A percentile compares a stretch with the other conserved stretches of the same genome.
Conservation (phyloP, 2,797 vertebrate genomes). For the Menidia menidia region DNA sequence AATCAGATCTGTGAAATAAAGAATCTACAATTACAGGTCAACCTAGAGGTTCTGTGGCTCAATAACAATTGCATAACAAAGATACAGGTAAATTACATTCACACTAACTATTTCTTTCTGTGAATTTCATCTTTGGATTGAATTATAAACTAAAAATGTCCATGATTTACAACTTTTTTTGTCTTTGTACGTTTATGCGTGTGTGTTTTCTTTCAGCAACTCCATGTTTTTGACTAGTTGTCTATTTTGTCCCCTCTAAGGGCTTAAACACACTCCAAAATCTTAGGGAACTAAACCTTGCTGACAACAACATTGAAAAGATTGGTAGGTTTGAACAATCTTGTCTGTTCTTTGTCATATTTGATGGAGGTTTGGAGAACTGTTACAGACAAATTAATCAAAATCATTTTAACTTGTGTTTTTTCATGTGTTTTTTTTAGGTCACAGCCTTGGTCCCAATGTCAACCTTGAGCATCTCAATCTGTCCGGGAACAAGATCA, state of each 20-base stretch:
- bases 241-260: conserved; percentile 41
- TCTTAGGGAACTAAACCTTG: conserved; percentile 88
- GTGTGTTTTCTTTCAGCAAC: background rate
- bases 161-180: background rate
- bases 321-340: conserved; percentile 79
- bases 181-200: background rate
- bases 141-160: background rate
- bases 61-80: conserved; percentile 86
- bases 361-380: conserved; percentile 27
- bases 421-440: conserved; percentile 51
- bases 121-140: background rate
- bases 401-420: conserved; percentile 17
- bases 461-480: conserved; percentile 86
- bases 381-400: conserved; percentile 23
- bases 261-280: conserved; percentile 83
- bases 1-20: conserved; percentile 85
- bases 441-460: conserved; percentile 84
- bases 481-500: conserved; percentile 90
- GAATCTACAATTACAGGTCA: conserved; percentile 79
- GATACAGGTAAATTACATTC: conserved; percentile 72
- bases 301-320: conserved; percentile 85
- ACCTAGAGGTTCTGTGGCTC: conserved; percentile 84
- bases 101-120: background rate
- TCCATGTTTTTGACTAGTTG: background rate
- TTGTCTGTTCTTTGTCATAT: conserved; percentile 7